A percentile compares a stretch with the other conserved stretches of the same genome.
Conservation (phyloP, 1,140 invertebrate species). For the Anastatus disparis region DNA sequence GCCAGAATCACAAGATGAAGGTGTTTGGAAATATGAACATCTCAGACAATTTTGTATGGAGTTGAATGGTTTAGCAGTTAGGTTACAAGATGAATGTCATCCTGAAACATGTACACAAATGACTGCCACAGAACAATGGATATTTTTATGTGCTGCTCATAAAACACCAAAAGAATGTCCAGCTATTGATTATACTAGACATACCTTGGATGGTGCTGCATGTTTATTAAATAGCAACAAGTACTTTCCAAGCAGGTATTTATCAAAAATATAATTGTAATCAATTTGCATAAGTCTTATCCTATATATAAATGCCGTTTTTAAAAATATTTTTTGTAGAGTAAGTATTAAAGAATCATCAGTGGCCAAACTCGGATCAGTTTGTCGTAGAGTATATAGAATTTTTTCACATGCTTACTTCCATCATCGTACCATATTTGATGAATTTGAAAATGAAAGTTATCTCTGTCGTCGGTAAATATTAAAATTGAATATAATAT, state of each 20-base stretch:
- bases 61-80: constrained; percentile 95
- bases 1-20: constrained; percentile 97
- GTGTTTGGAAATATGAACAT: constrained; percentile 99
- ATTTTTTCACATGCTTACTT: constrained; percentile 99
- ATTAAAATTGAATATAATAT: neutral
- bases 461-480: constrained; percentile 86
- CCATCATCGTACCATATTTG: constrained; percentile 96
- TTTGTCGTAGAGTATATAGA: constrained; percentile 97
- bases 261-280: neutral
- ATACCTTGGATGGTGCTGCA: constrained; percentile 99
- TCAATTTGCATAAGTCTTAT: too few species aligned
- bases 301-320: neutral
- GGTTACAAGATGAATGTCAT: constrained; percentile 93
- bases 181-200: constrained; percentile 98
- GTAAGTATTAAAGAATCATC: constrained; percentile 99
- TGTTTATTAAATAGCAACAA: constrained; percentile 99
- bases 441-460: constrained; percentile 97
- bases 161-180: constrained; percentile 99
- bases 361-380: constrained; percentile 96
- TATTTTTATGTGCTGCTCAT: constrained; percentile 99
- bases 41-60: constrained; percentile 99
- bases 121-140: constrained; percentile 99
- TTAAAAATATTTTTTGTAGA: constrained; percentile 67
- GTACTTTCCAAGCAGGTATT: constrained; percentile 98
- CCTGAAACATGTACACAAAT: constrained; percentile 98